Conservation (phyloP, 2,797 vertebrate species). For the Acrocephalus scirpaceus region DNA sequence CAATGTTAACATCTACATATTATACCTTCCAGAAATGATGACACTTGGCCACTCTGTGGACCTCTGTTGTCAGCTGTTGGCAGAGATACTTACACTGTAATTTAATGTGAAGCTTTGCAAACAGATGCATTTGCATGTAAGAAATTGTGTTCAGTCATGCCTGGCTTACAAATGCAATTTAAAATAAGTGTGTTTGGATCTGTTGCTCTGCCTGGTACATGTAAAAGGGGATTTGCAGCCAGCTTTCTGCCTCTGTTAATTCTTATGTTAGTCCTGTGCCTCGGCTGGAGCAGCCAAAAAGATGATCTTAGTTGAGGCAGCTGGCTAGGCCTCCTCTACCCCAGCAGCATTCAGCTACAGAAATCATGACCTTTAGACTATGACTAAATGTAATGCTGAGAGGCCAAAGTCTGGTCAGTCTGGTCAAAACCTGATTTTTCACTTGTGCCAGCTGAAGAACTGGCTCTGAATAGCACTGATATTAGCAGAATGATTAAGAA, state of each 20-base stretch:
- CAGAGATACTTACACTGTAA: constrained; percentile 11
- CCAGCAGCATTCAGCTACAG: not conserved
- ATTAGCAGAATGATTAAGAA: not conserved
- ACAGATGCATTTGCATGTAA: constrained; percentile 37
- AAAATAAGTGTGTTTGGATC: constrained; percentile 25
- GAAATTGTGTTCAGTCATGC: constrained; percentile 39
- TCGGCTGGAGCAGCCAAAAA: not conserved
- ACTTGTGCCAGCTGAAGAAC: not conserved
- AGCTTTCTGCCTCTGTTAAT: constrained; percentile 25
- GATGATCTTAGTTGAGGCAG: constrained; percentile 6
- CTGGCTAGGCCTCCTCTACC: not conserved
- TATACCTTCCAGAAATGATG: constrained; percentile 42
- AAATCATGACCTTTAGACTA: not conserved
- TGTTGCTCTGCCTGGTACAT: constrained; percentile 31
- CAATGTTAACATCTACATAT: not conserved
- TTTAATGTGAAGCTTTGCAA: constrained; percentile 38
- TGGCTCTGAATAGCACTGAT: not conserved
- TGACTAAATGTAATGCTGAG: not conserved
- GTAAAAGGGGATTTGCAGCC: constrained; percentile 2
- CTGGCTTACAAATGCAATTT: constrained; percentile 41
- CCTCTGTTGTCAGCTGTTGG: constrained; percentile 35
- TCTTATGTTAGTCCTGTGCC: not conserved
- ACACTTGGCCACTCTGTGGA: constrained; percentile 31
- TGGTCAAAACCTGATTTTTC: not conserved
- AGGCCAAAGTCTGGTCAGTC: not conserved